phyloP scores from a whole-genome alignment of 2,888 invertebrate genomes.

The Cheilosia urbana region DNA sequence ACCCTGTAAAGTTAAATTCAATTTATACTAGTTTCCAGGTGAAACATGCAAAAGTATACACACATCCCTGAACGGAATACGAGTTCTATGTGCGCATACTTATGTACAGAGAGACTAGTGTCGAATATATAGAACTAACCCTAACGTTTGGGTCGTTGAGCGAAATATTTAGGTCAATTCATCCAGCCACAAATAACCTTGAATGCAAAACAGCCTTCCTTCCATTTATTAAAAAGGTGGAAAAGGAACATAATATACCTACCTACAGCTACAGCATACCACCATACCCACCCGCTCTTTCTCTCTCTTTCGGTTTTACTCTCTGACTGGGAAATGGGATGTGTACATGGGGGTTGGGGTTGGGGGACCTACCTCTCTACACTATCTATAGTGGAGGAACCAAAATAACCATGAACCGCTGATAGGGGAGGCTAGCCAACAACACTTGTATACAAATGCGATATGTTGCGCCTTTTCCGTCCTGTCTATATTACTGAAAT shows the following conservation, averaged over 20 bases:
- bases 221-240: conserved; percentile 38
- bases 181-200: conserved; percentile 83
- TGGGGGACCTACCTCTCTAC: conserved; percentile 20
- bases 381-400: conserved; percentile 50
- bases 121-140: conserved; percentile 79
- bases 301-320: conserved; percentile 23
- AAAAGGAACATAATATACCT: conserved; percentile 1
- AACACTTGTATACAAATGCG: conserved; percentile 18
- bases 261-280: conserved; percentile 10
- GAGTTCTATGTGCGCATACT: conserved; percentile 26
- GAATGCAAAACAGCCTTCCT: conserved; percentile 82
- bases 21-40: conserved; percentile 76
- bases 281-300: conserved; percentile 24
- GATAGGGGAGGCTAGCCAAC: conserved; percentile 42
- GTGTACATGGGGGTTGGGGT: neutral
- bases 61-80: conserved; percentile 63
- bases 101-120: conserved; percentile 52
- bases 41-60: conserved; percentile 74
- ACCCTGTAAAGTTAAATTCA: conserved; percentile 69
- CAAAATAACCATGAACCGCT: conserved; percentile 64
- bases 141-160: conserved; percentile 83
- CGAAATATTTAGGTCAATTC: conserved; percentile 84
- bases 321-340: neutral
- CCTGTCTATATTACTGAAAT: neutral
- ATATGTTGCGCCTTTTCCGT: conserved; percentile 36